These are phyloP conservation scores for Aurelia aurita DNA, from an alignment of 30 jellyfish, hydroid and myxozoan genomes.

Conservation along the genomic window DNA sequence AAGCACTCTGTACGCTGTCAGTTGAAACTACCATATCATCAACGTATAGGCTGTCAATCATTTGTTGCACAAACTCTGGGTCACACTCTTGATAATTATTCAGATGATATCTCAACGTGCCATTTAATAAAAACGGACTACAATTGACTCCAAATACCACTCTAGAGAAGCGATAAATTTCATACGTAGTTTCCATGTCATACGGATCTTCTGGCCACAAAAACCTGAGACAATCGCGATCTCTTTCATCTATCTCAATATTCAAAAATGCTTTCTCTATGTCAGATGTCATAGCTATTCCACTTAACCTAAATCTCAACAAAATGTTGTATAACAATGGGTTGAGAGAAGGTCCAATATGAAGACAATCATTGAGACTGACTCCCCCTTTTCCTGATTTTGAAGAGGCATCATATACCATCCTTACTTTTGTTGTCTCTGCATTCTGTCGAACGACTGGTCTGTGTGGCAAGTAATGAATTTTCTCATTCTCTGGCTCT, in stretches of 20 bases:
- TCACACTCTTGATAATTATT: conserved; percentile 30
- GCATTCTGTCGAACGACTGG: too few species aligned
- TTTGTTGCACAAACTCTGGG: conserved; percentile 29
- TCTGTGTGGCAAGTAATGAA: too few species aligned
- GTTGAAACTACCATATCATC: conserved; percentile 19
- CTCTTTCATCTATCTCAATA: conserved; percentile 6
- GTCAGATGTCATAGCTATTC: conserved; percentile 13
- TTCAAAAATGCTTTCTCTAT: conserved; percentile 44
- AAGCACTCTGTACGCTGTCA: conserved; percentile 5
- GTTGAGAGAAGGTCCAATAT: conserved; percentile 42
- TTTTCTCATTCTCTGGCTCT: too few species aligned
- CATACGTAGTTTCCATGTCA: neutral
- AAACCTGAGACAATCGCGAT: conserved; percentile 43
- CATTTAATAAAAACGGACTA: conserved; percentile 14
- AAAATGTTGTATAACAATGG: conserved; percentile 22
- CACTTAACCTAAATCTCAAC: conserved; percentile 13
- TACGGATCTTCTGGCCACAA: conserved; percentile 21
- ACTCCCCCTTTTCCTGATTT: conserved; percentile 31
- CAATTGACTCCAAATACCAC: conserved; percentile 3
- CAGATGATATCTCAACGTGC: conserved; percentile 13
- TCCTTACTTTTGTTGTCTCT: too few species aligned
- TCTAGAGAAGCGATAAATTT: conserved; percentile 8
- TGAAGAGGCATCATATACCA: neutral
- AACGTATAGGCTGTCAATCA: conserved; percentile 4
- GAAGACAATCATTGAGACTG: conserved; percentile 58